Percentiles rank a stretch among this genome's conserved stretches.
phyloP scores from a whole-genome alignment of 2,113 vertebrate genomes.

The Tragelaphus scriptus region DNA sequence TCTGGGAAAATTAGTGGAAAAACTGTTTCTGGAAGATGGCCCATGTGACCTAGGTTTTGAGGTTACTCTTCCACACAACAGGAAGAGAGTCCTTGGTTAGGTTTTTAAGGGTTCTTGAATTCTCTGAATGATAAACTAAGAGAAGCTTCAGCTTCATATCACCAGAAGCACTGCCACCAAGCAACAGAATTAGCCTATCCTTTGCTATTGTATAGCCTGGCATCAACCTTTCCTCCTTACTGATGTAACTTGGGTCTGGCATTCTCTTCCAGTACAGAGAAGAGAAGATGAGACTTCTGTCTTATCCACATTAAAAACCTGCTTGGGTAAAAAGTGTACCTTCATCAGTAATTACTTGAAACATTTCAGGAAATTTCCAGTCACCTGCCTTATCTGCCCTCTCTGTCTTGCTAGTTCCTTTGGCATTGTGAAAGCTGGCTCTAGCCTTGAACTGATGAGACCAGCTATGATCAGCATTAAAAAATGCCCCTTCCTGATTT shows the following conservation, averaged over 20 bases:
- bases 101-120: neutral
- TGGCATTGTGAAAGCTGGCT: neutral
- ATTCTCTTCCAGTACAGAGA: neutral
- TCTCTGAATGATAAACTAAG: neutral
- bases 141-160: neutral
- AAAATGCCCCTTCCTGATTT: neutral
- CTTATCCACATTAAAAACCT: neutral
- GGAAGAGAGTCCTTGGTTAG: neutral
- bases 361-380: neutral
- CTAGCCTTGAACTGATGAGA: neutral
- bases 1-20: neutral
- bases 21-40: neutral
- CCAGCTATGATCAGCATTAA: neutral
- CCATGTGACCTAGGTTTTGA: neutral
- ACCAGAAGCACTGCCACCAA: neutral
- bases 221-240: neutral
- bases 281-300: neutral
- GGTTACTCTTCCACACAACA: neutral
- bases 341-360: neutral
- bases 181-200: neutral
- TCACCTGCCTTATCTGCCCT: neutral
- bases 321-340: neutral
- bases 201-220: neutral
- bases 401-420: neutral
- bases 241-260: neutral